Conservation (phyloP, 2,797 vertebrate species). For the Poeciliopsis gracilis region DNA sequence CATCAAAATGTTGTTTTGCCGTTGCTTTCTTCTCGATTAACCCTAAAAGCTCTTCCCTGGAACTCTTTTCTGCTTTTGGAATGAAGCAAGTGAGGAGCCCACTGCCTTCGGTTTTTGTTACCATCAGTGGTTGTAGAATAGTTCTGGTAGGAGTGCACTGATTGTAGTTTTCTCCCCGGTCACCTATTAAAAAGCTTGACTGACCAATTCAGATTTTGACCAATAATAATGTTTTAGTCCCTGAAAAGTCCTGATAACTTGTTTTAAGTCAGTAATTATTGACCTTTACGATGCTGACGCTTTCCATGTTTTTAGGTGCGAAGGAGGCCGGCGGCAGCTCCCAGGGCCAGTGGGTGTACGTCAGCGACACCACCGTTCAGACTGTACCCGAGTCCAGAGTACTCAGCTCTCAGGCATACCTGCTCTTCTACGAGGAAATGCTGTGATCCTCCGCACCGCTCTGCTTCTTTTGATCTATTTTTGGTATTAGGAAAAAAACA, state of each 20-base stretch:
- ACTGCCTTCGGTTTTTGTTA: too few species aligned
- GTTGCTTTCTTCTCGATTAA: not conserved
- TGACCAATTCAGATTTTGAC: too few species aligned
- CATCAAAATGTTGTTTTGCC: not conserved
- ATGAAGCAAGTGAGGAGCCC: too few species aligned
- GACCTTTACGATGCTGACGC: slow-evolving; percentile 4
- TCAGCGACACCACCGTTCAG: slow-evolving; percentile 94
- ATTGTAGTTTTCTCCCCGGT: too few species aligned
- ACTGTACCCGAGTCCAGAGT: slow-evolving; percentile 94
- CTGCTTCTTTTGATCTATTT: slow-evolving; percentile 22
- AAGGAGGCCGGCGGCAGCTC: slow-evolving; percentile 81
- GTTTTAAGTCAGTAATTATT: too few species aligned
- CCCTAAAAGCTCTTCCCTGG: too few species aligned
- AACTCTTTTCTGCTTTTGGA: too few species aligned
- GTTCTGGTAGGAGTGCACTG: not conserved
- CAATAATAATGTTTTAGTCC: too few species aligned
- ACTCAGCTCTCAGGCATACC: slow-evolving; percentile 95
- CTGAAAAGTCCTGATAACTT: too few species aligned
- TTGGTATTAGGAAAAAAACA: not conserved
- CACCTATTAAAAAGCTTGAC: too few species aligned
- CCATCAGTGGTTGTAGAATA: not conserved
- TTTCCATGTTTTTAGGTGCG: slow-evolving; percentile 76
- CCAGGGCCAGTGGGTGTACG: slow-evolving; percentile 92
- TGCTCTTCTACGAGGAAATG: slow-evolving; percentile 97
- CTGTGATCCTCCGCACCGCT: slow-evolving; percentile 65